A percentile compares a stretch with the other conserved stretches of the same genome.
Conservation (phyloP, 2,797 vertebrate genomes). For the Peromyscus aztecus region DNA sequence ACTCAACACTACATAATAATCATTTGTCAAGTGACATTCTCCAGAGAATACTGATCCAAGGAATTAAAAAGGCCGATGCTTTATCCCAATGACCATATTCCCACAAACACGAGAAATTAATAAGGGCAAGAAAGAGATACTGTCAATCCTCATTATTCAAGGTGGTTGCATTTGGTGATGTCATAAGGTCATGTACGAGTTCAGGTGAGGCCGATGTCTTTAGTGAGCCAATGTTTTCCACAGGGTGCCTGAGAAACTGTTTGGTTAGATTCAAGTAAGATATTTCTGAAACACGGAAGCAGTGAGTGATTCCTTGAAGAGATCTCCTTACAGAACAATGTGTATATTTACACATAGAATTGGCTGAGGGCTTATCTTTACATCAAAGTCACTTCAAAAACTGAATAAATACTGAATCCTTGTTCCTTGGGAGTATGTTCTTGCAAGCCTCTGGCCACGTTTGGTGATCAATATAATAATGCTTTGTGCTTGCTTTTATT, state of each 20-base stretch:
- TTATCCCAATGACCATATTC: background rate
- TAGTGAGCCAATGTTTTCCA: background rate
- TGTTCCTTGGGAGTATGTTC: background rate
- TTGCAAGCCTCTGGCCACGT: conserved; percentile 17
- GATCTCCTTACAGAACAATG: conserved; percentile 3
- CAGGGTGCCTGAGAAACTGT: conserved; percentile 25
- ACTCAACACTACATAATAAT: background rate
- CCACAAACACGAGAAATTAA: background rate
- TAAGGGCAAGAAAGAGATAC: background rate
- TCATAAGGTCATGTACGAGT: background rate
- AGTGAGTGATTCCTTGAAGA: conserved; percentile 14
- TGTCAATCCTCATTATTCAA: background rate
- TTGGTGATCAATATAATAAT: background rate
- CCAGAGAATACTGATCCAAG: background rate
- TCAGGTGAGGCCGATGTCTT: background rate
- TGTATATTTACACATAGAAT: background rate
- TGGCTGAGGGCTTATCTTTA: conserved; percentile 22
- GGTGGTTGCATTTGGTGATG: background rate
- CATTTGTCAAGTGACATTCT: conserved; percentile 37
- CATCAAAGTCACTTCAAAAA: background rate
- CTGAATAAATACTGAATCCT: background rate
- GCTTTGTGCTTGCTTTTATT: conserved; percentile 43
- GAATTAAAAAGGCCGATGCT: background rate
- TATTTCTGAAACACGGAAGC: conserved; percentile 18
- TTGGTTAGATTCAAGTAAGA: conserved; percentile 23